A percentile compares a stretch with the other conserved stretches of the same genome.
Conservation (phyloP, 2,113 vertebrate species). For the Pollimyrus isidori region DNA sequence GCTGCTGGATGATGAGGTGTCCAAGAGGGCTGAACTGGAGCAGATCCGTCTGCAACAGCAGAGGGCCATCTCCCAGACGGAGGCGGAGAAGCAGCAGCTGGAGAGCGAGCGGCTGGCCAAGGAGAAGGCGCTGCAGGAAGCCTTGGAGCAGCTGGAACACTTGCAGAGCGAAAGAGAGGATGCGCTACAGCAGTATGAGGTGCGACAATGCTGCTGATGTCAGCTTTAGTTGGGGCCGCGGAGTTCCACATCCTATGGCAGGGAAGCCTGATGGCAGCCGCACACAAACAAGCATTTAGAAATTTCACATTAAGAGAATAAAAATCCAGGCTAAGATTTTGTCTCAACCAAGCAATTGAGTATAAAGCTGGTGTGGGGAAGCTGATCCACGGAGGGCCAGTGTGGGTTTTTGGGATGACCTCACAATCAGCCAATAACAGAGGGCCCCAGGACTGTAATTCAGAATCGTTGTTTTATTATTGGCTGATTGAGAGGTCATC, state of each 20-base stretch:
- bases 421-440: too few species aligned
- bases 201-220: conserved; percentile 33
- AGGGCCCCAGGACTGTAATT: too few species aligned
- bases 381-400: too few species aligned
- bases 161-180: conserved; percentile 78
- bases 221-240: neutral
- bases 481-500: too few species aligned
- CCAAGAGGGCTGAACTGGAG: conserved; percentile 81
- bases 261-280: neutral
- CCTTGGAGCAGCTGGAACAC: conserved; percentile 80
- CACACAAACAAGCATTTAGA: neutral
- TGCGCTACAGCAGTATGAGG: conserved; percentile 86
- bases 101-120: conserved; percentile 74
- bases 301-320: neutral
- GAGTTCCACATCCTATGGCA: neutral
- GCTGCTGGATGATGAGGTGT: conserved; percentile 82
- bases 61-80: conserved; percentile 75
- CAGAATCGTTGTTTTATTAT: too few species aligned
- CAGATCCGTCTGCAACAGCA: conserved; percentile 84
- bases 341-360: too few species aligned
- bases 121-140: conserved; percentile 75
- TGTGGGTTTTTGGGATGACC: too few species aligned
- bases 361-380: too few species aligned
- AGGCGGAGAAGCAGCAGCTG: conserved; percentile 88
- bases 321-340: too few species aligned